Conservation (phyloP, 35 echinoderm and acorn worm genomes). For the Anneissia japonica region DNA sequence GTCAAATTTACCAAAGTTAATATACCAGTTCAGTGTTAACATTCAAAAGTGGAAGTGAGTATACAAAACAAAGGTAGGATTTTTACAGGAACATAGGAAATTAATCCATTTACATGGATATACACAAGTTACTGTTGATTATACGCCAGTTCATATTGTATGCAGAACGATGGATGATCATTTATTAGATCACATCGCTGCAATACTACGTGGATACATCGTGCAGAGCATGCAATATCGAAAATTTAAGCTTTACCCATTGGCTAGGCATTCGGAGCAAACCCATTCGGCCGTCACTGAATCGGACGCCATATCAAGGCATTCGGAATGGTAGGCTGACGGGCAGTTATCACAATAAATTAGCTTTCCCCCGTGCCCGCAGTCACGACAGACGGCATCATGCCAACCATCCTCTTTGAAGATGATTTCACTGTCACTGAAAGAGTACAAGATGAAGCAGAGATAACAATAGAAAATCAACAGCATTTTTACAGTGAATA, state of each 20-base stretch:
- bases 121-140: no score
- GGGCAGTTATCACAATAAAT: conserved; percentile 72
- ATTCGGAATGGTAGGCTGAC: conserved; percentile 64
- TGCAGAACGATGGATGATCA: background rate
- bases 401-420: conserved; percentile 23
- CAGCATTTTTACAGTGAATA: no score
- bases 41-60: no score
- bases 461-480: background rate
- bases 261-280: conserved; percentile 6
- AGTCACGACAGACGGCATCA: conserved; percentile 45
- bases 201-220: background rate
- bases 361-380: conserved; percentile 77
- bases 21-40: no score
- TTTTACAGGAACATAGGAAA: no score
- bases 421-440: conserved; percentile 41
- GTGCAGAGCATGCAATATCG: background rate
- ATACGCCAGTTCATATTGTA: no score
- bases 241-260: background rate
- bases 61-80: no score
- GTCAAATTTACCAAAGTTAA: no score
- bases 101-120: no score
- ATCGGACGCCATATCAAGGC: conserved; percentile 31
- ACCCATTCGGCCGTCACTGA: conserved; percentile 16
- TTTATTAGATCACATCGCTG: background rate
- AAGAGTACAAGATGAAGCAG: conserved; percentile 3